phyloP scores from a whole-genome alignment of 2,888 invertebrate species.

The Hydropsyche betteni region DNA sequence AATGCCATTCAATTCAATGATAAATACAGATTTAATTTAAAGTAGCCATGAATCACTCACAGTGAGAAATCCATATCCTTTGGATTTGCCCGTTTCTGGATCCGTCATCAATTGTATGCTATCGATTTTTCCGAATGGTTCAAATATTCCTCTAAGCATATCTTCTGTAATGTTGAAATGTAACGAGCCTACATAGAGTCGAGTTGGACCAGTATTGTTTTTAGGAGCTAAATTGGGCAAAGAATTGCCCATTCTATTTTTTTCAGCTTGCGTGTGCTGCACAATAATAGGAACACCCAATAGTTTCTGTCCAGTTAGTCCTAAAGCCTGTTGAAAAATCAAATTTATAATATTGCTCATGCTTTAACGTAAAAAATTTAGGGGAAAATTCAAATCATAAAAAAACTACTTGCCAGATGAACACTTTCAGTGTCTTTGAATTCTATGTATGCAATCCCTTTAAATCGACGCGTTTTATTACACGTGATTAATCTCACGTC shows the following conservation, averaged over 20 bases:
- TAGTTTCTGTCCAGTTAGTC: conserved; percentile 93
- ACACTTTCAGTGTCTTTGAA: conserved; percentile 98
- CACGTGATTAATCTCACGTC: conserved; percentile 99
- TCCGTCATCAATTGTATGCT: conserved; percentile 95
- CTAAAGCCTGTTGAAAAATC: conserved; percentile 77
- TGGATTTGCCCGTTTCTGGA: conserved; percentile 92
- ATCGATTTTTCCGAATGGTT: conserved; percentile 97
- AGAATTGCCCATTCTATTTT: conserved; percentile 90
- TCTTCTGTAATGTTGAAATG: conserved; percentile 99
- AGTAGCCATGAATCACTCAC: conserved; percentile 65
- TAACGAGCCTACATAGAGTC: conserved; percentile 95
- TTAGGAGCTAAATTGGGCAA: conserved; percentile 87
- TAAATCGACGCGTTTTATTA: conserved; percentile 97
- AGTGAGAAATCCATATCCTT: conserved; percentile 97
- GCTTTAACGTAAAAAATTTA: conserved; percentile 12
- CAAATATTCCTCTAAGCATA: conserved; percentile 98
- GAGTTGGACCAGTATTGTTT: conserved; percentile 92
- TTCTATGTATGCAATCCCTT: conserved; percentile 99
- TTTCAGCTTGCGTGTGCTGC: conserved; percentile 96
- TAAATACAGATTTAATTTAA: too few relatives aligned
- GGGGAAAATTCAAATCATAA: conserved; percentile 2
- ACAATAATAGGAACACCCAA: conserved; percentile 97
- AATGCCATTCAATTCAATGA: too few relatives aligned
- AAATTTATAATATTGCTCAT: not conserved
- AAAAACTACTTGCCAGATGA: conserved; percentile 76